These are phyloP conservation scores for Propithecus coquereli DNA, from an alignment of 2,113 vertebrate genomes.

Conservation along the genomic window DNA sequence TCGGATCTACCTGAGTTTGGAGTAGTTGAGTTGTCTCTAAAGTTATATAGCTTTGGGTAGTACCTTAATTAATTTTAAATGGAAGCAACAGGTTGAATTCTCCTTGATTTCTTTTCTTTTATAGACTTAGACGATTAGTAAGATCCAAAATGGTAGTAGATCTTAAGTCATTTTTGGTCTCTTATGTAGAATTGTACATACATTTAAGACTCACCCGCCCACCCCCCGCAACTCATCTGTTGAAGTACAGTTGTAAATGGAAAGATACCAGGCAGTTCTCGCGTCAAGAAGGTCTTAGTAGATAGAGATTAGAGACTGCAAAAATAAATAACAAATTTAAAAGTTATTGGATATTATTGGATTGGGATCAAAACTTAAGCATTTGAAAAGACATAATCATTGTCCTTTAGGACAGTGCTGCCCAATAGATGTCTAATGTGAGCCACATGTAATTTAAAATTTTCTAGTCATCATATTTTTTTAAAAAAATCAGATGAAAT, in stretches of 20 bases:
- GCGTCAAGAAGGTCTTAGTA: neutral
- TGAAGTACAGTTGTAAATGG: neutral
- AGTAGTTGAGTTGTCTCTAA: neutral
- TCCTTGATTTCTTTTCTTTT: neutral
- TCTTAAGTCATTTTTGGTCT: neutral
- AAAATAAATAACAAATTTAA: neutral
- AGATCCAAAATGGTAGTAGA: neutral
- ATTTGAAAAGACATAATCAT: neutral
- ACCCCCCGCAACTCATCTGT: neutral
- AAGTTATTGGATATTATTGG: neutral
- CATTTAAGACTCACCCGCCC: neutral
- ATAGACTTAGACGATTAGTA: neutral
- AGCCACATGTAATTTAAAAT: neutral
- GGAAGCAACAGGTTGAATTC: neutral
- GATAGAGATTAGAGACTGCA: neutral
- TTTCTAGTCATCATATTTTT: neutral
- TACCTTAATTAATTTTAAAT: neutral
- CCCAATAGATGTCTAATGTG: neutral
- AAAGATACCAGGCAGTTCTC: neutral
- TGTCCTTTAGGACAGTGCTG: neutral
- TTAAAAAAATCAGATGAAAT: neutral
- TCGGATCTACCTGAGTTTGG: neutral
- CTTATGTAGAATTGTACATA: neutral
- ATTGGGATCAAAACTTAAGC: neutral
- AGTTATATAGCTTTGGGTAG: neutral